Evolutionary conservation across 2,113 vertebrate species (phyloP), one percentile per base, ranked within the genome.

Genomic region (Crotalus viridis): DNA sequence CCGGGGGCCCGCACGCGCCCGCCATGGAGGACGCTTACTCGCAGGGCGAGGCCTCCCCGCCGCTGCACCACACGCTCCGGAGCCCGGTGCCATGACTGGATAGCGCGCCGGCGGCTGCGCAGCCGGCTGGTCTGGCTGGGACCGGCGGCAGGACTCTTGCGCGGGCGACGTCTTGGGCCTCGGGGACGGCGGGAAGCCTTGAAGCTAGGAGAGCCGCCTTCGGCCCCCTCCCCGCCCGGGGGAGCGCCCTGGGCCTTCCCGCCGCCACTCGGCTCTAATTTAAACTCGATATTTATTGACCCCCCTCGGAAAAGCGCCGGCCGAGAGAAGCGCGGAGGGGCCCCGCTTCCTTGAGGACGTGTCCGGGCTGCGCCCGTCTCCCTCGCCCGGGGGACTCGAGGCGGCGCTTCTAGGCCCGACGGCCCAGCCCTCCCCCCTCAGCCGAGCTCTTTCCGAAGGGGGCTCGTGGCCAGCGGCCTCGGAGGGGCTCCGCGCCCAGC

Each of bases 21-120:
- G 56, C 92, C 48, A 99, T 99, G 99, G 99, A 99, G 98, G 99
- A 99, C 98, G 99, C 99, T 97, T 99, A 99, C 97, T 98, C 98
- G 95, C 99, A 98, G 92, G 99, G 98, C 96, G 99, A 99, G 97
- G 98, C 98, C 95, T 98, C 99, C 94, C 98, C 96, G 0, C 98
- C 98, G 96, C 98, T 99, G 96, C 99, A 99, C 96, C 99, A 99
- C 98, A 98, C 99, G 97, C 98, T 99, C 97, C 99, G 99, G 93
- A 98, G 98, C 95, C 98, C 99, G 33, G 99, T 98, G 97, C 99
- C 98, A 97, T 99, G 99, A 99, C 98, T 98, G 97, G 94, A 97
- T 97, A 97, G 97, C 97, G 97, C 59, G 93, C 48, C 89, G 89
- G 93, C 93, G 86, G 86, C 64, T 33, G 90, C 4, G 51, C 59